Evolutionary conservation across 2,888 invertebrate species (phyloP).

Genomic region (Platycheirus albimanus): DNA sequence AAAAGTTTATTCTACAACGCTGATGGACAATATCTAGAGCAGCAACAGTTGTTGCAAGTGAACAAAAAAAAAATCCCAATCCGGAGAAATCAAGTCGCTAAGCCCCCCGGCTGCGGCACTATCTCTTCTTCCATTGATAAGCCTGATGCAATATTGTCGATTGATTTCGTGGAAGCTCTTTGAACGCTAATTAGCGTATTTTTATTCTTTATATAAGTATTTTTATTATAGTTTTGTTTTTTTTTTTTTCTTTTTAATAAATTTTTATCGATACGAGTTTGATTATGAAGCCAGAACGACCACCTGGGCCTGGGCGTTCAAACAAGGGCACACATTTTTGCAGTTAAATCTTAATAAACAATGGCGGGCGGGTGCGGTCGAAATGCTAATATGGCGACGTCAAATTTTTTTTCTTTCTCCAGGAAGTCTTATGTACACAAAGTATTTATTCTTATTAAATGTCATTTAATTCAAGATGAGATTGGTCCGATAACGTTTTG

Average conservation of each 20-base stretch:
- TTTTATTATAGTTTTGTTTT: conserved; percentile 34
- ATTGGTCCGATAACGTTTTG: conserved; percentile 4
- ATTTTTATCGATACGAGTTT: conserved; percentile 62
- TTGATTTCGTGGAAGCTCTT: conserved; percentile 59
- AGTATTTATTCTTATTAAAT: conserved; percentile 12
- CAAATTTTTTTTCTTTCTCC: not conserved
- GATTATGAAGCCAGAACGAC: conserved; percentile 8
- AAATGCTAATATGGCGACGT: conserved; percentile 48
- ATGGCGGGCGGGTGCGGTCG: conserved; percentile 23
- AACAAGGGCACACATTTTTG: conserved; percentile 25
- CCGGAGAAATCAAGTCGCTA: conserved; percentile 47
- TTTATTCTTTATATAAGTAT: conserved; percentile 54
- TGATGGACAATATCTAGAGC: conserved; percentile 36
- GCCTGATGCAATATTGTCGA: conserved; percentile 68
- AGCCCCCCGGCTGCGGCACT: conserved; percentile 29
- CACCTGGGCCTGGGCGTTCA: conserved; percentile 42
- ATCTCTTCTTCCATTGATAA: conserved; percentile 62
- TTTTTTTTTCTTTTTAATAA: conserved; percentile 37
- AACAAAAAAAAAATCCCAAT: conserved; percentile 55
- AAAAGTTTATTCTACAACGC: conserved; percentile 10
- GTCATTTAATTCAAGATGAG: not conserved
- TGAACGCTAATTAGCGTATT: conserved; percentile 64
- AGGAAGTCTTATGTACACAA: not conserved
- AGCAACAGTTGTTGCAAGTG: conserved; percentile 63
- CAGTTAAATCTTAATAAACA: conserved; percentile 14